phyloP scores from a whole-genome alignment of 2,797 vertebrate species.

The Gallinago solitaria region DNA sequence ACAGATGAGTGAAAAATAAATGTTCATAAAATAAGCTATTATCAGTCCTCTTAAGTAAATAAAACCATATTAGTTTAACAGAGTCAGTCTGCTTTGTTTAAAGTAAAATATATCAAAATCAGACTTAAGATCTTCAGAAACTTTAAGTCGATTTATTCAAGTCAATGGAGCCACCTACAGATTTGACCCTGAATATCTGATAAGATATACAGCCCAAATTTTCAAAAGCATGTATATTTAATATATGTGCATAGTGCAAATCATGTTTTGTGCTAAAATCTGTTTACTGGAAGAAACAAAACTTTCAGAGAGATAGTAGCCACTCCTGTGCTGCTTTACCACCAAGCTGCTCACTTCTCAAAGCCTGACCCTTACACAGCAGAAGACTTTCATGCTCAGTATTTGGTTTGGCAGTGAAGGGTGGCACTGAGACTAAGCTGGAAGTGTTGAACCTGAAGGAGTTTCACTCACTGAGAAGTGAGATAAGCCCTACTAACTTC shows the following conservation, averaged over 20 bases:
- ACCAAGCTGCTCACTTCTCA: neutral
- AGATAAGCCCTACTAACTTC: neutral
- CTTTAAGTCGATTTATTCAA: neutral
- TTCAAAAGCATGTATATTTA: neutral
- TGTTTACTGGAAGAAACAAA: neutral
- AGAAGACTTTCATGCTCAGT: neutral
- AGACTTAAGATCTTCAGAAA: neutral
- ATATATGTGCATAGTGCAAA: neutral
- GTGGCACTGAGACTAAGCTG: neutral
- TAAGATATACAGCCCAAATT: neutral
- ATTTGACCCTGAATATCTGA: constrained; percentile 37
- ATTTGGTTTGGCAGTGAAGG: neutral
- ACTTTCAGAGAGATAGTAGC: neutral
- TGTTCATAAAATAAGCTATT: neutral
- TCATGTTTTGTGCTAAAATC: neutral
- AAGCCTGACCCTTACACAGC: neutral
- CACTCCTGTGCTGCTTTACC: neutral
- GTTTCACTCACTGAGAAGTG: neutral
- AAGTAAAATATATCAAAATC: neutral
- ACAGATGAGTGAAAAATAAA: neutral
- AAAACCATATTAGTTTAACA: neutral
- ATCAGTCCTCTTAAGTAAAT: neutral
- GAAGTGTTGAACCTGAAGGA: neutral
- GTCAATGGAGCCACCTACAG: constrained; percentile 24
- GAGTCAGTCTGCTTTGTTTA: neutral